These are phyloP conservation scores for Odontomyia ornata DNA, from an alignment of 2,888 invertebrate species.

Conservation along the genomic window DNA sequence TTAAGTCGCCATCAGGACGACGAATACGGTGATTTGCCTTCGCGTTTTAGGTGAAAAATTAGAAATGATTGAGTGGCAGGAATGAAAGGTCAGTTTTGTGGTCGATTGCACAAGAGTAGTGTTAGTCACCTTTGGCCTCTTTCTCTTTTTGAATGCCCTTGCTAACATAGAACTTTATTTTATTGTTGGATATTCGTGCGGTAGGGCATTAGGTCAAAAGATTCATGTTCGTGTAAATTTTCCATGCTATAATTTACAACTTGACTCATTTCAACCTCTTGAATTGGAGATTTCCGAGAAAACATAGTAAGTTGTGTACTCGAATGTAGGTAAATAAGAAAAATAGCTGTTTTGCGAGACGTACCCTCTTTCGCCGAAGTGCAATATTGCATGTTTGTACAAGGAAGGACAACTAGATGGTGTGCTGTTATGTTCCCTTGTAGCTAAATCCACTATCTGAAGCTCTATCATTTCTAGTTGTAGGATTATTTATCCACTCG, in stretches of 20 bases:
- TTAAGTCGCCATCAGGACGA: too few relatives aligned
- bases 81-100: conserved; percentile 14
- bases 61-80: background rate
- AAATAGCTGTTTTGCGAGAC: too few relatives aligned
- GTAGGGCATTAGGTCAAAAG: conserved; percentile 25
- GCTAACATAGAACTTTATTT: background rate
- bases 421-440: too few relatives aligned
- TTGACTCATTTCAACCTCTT: background rate
- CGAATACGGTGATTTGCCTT: too few relatives aligned
- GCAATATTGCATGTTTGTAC: too few relatives aligned
- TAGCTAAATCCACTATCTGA: too few relatives aligned
- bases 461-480: too few relatives aligned
- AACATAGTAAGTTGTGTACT: background rate
- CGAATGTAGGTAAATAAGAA: too few relatives aligned
- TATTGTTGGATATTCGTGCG: background rate
- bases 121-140: background rate
- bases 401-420: too few relatives aligned
- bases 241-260: background rate
- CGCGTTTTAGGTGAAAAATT: background rate
- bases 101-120: background rate
- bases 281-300: background rate
- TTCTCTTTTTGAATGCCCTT: too few relatives aligned
- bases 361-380: too few relatives aligned
- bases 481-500: too few relatives aligned
- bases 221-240: conserved; percentile 6